phyloP scores from a whole-genome alignment of 2,113 vertebrate genomes.

The Neomonachus schauinslandi region DNA sequence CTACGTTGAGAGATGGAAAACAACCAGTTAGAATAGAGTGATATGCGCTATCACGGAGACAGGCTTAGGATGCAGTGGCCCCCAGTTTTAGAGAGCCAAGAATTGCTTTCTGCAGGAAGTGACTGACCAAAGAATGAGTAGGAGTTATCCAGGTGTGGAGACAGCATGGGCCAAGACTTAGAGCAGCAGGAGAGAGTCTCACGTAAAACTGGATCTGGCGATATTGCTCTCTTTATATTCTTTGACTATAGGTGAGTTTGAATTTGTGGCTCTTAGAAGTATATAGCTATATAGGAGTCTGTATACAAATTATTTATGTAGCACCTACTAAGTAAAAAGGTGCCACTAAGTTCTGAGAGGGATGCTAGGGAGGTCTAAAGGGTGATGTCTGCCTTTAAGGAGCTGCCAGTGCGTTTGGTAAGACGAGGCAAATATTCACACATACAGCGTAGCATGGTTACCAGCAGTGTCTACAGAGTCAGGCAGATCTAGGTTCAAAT shows the following conservation, averaged over 20 bases:
- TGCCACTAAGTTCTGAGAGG: not conserved
- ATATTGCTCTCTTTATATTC: not conserved
- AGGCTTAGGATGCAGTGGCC: not conserved
- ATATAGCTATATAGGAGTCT: not conserved
- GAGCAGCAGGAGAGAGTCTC: not conserved
- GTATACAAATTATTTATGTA: slow-evolving; percentile 12
- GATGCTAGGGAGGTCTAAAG: not conserved
- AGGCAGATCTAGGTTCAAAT: slow-evolving; percentile 1
- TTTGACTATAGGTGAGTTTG: slow-evolving; percentile 37
- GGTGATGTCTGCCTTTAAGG: not conserved
- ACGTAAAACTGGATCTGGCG: not conserved
- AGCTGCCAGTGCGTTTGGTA: not conserved
- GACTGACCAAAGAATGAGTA: slow-evolving; percentile 34
- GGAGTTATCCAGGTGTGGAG: slow-evolving; percentile 1
- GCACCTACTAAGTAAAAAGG: not conserved
- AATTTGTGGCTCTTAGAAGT: slow-evolving; percentile 24
- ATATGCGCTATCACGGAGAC: not conserved
- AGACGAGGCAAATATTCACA: not conserved
- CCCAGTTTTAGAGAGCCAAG: slow-evolving; percentile 6
- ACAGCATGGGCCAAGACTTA: not conserved
- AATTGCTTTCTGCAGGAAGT: slow-evolving; percentile 18
- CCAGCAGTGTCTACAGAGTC: not conserved
- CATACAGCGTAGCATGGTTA: not conserved
- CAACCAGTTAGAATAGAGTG: not conserved
- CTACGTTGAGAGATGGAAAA: slow-evolving; percentile 24